Evolutionary conservation across 2,113 vertebrate species (phyloP), one percentile per base, ranked within the genome.

Genomic region (Alexandromys fortis): DNA sequence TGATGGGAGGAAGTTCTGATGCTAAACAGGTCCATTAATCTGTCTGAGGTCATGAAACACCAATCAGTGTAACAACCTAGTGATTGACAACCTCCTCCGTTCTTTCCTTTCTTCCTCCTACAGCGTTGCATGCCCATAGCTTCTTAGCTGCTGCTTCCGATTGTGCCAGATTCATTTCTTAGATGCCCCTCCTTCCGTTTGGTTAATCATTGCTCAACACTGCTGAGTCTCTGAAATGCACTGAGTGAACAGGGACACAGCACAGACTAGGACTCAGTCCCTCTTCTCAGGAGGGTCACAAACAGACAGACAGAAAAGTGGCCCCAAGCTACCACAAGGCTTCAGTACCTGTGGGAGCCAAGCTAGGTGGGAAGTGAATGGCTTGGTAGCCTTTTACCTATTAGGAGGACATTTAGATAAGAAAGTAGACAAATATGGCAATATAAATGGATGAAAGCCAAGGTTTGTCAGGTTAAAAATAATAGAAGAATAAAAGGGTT

Each of bases 281-380:
- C 35, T 88, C n/a, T 73, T 89, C 49, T 42, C 3, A 55, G 17
- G 38, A 90, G 22, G 72, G 13, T 89, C 33, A 12, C n/a, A 42
- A 0, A 3, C 0, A 85, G 14, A 28, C 13, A 82, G 82, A 75
- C 5, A 26, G n/a, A 4, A 47, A 38, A 3, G 6, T 5, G 47
- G 79, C 16, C 16, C 0, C 0, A 0, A 65, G 14, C 7, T 2
- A 17, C 26, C 28, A 77, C 5, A 55, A 61, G 65, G 35, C 70
- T 52, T 3, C 0, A 72, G 89, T 35, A 47, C 14, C 28, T 35
- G 16, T 61, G 16, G 22, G 67, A 26, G 11, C 30, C 38, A 49
- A 81, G 47, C 58, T 45, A 61, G 35, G 5, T 30, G 5, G 7
- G 26, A 83, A 28, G 28, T 28, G 12, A 58, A 61, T 7, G 14